Base-by-base conservation (phyloP, 35 echinoderm and acorn worm species). In the Diadema setosum region DNA sequence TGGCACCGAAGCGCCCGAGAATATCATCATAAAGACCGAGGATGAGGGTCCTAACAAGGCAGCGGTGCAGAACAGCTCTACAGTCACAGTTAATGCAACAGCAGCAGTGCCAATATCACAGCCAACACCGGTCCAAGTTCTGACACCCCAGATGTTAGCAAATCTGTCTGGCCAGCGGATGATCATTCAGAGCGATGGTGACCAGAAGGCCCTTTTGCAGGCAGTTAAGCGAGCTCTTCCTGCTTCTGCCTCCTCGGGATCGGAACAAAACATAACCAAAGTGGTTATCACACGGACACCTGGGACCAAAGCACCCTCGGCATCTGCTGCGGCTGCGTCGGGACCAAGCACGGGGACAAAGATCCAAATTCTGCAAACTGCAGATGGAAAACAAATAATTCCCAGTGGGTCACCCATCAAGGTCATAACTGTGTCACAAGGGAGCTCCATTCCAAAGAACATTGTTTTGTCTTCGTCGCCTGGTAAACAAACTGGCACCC, bases 401-500 rank as follows among this genome's bases (percentile, higher is more conserved):
- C 81, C 91, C 57, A 60, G 89, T 3, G 92, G 96, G 12, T 99
- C 96, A 34, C 96, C 96, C 7, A 86, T 99, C 45, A 99, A 99
- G 61, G 55, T 99, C 49, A 83, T 99, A 21, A 91, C 96, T 41
- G 90, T 99, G 65, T 69, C 89, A 48, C 93, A 89, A 50, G 92
- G 86, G 21, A 89, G 40, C 86, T 34, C 70, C 63, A 56, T 85
- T 83, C 83, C 80, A 56, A 93, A 93, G 57, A 84, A 84, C 5
- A 46, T 97, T 25, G 78, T 97, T 4, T 42, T 97, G 24, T 44
- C 95, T 41, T 65, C 84, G 21, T 97, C 87, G 45, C 95, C 91
- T 1, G 45, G 80, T 20, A 96, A 90, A 85, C 94, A 81, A 46
- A 75, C 91, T 45, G 82, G 32, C 15, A 25, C 92, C 12, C 87